A percentile compares a stretch with the other conserved stretches of the same genome.
These are phyloP conservation scores for Hypercompe scribonia DNA, from an alignment of 2,888 invertebrate genomes.

Conservation along the genomic window DNA sequence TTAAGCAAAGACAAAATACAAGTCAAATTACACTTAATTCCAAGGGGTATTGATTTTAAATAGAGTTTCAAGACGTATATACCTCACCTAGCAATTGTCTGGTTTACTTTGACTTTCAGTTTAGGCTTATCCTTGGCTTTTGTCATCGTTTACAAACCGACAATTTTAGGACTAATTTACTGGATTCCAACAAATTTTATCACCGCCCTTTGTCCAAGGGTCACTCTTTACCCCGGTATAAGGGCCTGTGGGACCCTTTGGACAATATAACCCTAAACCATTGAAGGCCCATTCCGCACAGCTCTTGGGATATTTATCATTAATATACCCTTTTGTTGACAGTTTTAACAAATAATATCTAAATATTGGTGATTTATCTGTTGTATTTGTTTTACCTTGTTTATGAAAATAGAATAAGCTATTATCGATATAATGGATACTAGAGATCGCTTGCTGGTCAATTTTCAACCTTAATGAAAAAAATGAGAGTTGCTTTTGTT, in stretches of 20 bases:
- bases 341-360: constrained; percentile 40
- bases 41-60: no score
- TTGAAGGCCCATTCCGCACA: constrained; percentile 50
- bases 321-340: constrained; percentile 37
- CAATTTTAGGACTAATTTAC: constrained; percentile 1
- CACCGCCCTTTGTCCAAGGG: constrained; percentile 40
- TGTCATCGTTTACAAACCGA: background rate
- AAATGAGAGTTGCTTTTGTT: no score
- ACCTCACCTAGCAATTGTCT: no score
- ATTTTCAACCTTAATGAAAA: background rate
- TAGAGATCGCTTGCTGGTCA: background rate
- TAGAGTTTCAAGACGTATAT: no score
- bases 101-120: background rate
- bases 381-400: background rate
- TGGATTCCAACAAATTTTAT: constrained; percentile 39
- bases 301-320: constrained; percentile 59
- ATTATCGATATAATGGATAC: background rate
- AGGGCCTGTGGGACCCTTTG: constrained; percentile 47
- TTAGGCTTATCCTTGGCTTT: background rate
- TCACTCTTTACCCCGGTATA: constrained; percentile 40
- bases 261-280: constrained; percentile 55
- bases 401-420: background rate
- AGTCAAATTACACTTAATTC: no score
- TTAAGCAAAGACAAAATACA: no score
- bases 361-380: constrained; percentile 44